Base-by-base conservation (phyloP, 2,888 invertebrate species). In the Andrena fulva region DNA sequence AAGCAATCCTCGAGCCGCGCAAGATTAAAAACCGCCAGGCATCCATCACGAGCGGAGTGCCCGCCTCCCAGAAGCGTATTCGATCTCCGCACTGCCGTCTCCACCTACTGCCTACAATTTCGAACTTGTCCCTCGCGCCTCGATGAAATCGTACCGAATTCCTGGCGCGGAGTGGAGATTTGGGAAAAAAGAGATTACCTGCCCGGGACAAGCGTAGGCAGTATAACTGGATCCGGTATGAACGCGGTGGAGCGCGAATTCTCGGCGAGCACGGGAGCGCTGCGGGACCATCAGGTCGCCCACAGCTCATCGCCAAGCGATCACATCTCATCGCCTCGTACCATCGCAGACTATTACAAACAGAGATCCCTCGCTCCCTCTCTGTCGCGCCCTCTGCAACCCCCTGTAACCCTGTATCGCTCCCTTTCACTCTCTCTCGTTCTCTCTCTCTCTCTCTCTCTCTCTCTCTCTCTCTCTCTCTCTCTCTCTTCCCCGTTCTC, bases 281-380 rank as follows among this genome's bases (percentile, higher is more conserved):
- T 89, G 88, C 91, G 93, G 93, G 93, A 92, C 93, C 93, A 93
- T 93, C 92, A 92, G 90, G 91, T 91, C 89, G 91, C 91, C 92
- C 93, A 91, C 92, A 93, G 93, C 93, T 93, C 93, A 93, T 93
- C 92, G 91, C 91, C 91, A 91, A 89, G 92, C 93, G 93, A 93
- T 93, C 93, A 93, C 93, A 93, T 93, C 93, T 93, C 93, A 93
- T 93, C 93, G 93, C 91, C 89, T 90, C 91, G 91, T 90, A 90
- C 92, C 92, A 93, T 92, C 93, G 91, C 91, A 87, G 91, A 90
- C 90, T 92, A 93, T 92, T 92, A 93, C 92, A 91, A 91, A 91
- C 91, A 86, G 87, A 85, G 86, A 85, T 85, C 48, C 59, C 89
- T 27, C 27, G 20, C 27, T 56, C 27, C 56, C 24, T 10, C 56